Evolutionary conservation across 2,888 invertebrate species (phyloP), one percentile per base, ranked within the genome.

Genomic region (Latrodectus elegans): DNA sequence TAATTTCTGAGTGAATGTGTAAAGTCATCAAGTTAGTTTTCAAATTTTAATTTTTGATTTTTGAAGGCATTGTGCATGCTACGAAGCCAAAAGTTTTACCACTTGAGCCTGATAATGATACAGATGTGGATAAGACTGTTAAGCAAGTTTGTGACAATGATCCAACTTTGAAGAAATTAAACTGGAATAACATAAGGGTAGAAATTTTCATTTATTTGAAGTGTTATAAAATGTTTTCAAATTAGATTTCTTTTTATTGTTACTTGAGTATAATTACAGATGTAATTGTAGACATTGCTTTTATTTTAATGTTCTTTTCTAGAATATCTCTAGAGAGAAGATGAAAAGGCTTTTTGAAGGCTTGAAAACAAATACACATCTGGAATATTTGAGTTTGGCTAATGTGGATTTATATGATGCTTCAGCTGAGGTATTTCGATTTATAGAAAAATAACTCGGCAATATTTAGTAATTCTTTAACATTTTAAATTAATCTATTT

Each of bases 111-210:
- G 99, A 99, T 90, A 99, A 99, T 93, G 95, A 95, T 92, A 99
- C 99, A 89, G 97, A 99, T 92, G 96, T 98, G 60, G 99, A 99
- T 89, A 96, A 96, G 90, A 96, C 97, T 90, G 95, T 99, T 91
- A 95, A 96, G 92, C 95, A 96, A 93, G 95, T 99, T 60, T 91
- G 92, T 90, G 95, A 95, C 92, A 96, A 97, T 93, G 97, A 97
- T 94, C 94, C 95, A 91, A 95, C 95, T 92, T 94, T 97, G 92
- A 95, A 95, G 92, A 97, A 97, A 93, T 95, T 99, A 92, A 99
- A 99, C 94, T 97, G 98, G 94, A 99, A 99, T 94, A 99, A 99
- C 94, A 99, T 99, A 94, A 98, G 97, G 95, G 99, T 98, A 91
- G 91, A 17, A 17, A 0, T 11, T 8, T 52, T 60, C n/a, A 60